Conservation (phyloP, 2,113 vertebrate species). For the Lagopus muta region DNA sequence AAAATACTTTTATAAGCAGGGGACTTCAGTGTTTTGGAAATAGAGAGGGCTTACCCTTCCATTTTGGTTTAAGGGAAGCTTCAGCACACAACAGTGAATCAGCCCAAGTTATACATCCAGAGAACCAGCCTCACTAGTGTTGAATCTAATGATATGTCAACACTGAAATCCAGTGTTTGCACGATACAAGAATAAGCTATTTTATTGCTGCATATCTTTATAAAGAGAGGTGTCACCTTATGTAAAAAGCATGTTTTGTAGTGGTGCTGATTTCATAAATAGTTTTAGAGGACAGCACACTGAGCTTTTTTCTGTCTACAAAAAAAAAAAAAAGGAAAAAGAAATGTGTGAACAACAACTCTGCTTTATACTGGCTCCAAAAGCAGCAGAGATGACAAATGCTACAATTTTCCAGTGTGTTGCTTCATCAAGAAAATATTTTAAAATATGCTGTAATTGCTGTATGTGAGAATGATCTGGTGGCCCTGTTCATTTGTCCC, state of each 20-base stretch:
- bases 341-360: not conserved
- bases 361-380: not conserved
- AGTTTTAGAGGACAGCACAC: not conserved
- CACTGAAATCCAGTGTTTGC: not conserved
- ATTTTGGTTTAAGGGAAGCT: not conserved
- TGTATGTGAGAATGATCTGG: conserved; percentile 35
- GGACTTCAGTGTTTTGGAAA: not conserved
- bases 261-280: not conserved
- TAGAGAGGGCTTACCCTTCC: not conserved
- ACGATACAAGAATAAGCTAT: not conserved
- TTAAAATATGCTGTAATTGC: conserved; percentile 21
- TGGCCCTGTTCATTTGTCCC: conserved; percentile 50
- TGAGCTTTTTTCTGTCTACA: not conserved
- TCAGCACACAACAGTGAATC: not conserved
- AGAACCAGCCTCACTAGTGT: not conserved
- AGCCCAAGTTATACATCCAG: not conserved
- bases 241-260: not conserved
- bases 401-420: conserved; percentile 2
- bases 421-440: conserved; percentile 22
- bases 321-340: not conserved
- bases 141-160: not conserved
- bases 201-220: not conserved
- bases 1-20: not conserved
- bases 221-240: not conserved
- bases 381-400: not conserved